Evolutionary conservation across 1,140 invertebrate genomes (phyloP), one percentile per base, ranked within the genome.

Genomic region (Plutomurus gul): DNA sequence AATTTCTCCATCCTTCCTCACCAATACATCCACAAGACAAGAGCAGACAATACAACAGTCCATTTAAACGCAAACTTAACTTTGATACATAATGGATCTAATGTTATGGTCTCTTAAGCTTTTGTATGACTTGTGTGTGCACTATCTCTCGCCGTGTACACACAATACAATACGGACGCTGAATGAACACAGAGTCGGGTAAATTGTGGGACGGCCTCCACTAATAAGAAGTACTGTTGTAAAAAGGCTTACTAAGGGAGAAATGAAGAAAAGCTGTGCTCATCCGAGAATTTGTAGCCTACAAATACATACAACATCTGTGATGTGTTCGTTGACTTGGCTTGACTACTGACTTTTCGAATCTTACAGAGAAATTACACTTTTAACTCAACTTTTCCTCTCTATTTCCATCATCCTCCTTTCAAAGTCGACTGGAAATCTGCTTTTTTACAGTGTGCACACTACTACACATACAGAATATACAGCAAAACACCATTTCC

Each of bases 1-100:
- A 81, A 74, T 81, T 73, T 77, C 46, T 65, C 40, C 70, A 30
- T 40, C 18, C 79, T 70, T 77, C 71, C 27, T 77, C 79, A 47
- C 16, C 18, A 13, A 43, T 5, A 43, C 20, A 27, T 5, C 13
- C 56, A 65, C 25, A 20, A 18, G 30, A 51, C 65, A 37, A 73
- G 6, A 46, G 10, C 7, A 30, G 4, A 33, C 22, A 13, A 30
- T 18, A 73, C 5, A 73, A 43, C 43, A 27, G 11, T 27, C 16
- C 22, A 73, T 73, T 27, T 46, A 11, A n/a, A n/a, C 18, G 4
- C 20, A 30, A 22, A 27, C 25, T 30, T 11, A 5, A 56, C 51
- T 22, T 25, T 56, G 51, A 25, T 43, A 43, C 39, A 43, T 39
- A 43, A 43, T 43, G 39, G 2, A 43, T 43, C 39, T 8, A 43